These are phyloP conservation scores for Amblyopsis rosae DNA, from an alignment of 2,113 vertebrate genomes.

Conservation along the genomic window DNA sequence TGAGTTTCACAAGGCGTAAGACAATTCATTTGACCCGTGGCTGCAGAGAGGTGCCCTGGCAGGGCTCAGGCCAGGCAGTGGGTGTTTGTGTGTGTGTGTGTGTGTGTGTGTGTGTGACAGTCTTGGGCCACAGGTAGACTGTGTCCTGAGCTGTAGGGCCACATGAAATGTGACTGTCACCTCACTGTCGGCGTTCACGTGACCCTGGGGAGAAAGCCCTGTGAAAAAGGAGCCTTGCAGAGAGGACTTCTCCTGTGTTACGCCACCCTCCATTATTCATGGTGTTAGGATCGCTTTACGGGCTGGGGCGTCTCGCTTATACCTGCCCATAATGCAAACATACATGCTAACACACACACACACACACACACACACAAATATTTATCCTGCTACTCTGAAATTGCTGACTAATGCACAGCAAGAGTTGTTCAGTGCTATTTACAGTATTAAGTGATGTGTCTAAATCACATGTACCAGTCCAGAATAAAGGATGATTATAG, in stretches of 20 bases:
- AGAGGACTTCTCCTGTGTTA: slow-evolving; percentile 81
- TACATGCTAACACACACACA: slow-evolving; percentile 22
- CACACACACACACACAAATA: slow-evolving; percentile 11
- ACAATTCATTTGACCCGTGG: slow-evolving; percentile 76
- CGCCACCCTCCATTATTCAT: slow-evolving; percentile 91
- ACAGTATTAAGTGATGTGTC: background rate
- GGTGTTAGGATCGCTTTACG: slow-evolving; percentile 89
- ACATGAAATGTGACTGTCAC: slow-evolving; percentile 82
- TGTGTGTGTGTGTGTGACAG: background rate
- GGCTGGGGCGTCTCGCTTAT: slow-evolving; percentile 75
- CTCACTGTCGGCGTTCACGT: slow-evolving; percentile 64
- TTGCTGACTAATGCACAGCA: background rate
- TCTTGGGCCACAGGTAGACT: slow-evolving; percentile 21
- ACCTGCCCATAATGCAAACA: slow-evolving; percentile 46
- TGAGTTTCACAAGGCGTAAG: slow-evolving; percentile 73
- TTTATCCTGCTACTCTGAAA: slow-evolving; percentile 1
- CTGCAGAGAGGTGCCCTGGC: slow-evolving; percentile 33
- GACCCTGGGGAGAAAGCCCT: slow-evolving; percentile 77
- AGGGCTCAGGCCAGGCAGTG: slow-evolving; percentile 26
- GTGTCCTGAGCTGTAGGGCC: slow-evolving; percentile 42
- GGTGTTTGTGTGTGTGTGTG: slow-evolving; percentile 9
- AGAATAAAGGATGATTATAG: background rate
- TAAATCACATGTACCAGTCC: slow-evolving; percentile 12
- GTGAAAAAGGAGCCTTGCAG: slow-evolving; percentile 81
- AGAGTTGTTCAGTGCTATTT: background rate